These are phyloP conservation scores for Trematocara zebra DNA, from an alignment of 2,113 vertebrate genomes.

Conservation along the genomic window DNA sequence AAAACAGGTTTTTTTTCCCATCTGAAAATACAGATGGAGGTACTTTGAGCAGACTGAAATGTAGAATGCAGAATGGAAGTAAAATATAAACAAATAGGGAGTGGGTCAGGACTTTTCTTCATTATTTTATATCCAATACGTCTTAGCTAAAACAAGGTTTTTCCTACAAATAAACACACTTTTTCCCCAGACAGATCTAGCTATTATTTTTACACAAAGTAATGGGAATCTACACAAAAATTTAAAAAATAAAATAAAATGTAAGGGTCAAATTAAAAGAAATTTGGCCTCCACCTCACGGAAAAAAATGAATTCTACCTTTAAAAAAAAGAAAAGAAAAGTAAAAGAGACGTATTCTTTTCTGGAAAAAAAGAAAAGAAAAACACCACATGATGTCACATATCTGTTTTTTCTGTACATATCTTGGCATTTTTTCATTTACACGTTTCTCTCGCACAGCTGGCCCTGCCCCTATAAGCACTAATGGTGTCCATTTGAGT, in stretches of 20 bases:
- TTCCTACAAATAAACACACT: neutral
- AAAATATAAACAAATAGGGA: neutral
- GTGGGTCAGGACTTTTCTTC: neutral
- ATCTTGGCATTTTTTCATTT: neutral
- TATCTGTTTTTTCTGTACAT: neutral
- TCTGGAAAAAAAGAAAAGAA: neutral
- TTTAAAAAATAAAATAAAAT: rapidly evolving
- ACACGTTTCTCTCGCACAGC: constrained; percentile 8
- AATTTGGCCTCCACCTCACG: rapidly evolving
- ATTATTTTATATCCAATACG: neutral
- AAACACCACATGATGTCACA: neutral
- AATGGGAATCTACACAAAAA: neutral
- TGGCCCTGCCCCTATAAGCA: constrained; percentile 34
- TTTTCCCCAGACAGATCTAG: neutral
- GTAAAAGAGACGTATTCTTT: rapidly evolving
- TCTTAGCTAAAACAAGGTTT: neutral
- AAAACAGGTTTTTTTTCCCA: rapidly evolving
- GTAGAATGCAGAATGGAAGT: neutral
- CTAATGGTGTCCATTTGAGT: constrained; percentile 47
- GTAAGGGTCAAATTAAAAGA: neutral
- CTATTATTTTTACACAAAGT: neutral
- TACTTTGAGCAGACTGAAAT: neutral
- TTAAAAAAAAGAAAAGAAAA: neutral
- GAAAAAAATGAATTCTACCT: neutral
- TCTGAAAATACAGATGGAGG: neutral